Base-by-base conservation (phyloP, 2,113 vertebrate genomes). In the Pomatorhinus ruficollis region DNA sequence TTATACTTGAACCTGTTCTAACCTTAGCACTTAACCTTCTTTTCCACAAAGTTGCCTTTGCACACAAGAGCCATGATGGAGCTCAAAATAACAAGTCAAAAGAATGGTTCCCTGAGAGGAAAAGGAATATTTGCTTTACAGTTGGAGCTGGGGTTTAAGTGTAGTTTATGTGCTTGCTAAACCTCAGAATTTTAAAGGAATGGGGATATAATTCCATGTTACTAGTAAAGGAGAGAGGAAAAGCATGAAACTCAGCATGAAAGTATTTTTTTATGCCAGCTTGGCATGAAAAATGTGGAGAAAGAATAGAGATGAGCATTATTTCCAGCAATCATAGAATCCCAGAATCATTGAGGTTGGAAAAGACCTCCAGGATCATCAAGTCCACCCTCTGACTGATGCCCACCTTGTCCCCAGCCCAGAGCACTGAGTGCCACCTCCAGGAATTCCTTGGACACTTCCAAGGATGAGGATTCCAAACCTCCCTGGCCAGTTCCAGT, bases 1-100 rank as follows among this genome's bases (percentile, higher is more conserved):
- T 96, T 92, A 56, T 66, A 61, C 88, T 93, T 95, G 92, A 96
- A 95, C 92, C 92, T 83, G 63, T 68, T 92, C 87, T 86, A 90
- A 90, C 92, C 95, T 83, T 28, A 92, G 76, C 79, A 95, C 90
- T 97, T 92, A 80, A 83, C 88, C 90, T 96, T 57, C 85, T 81
- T 87, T 76, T 54, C 79, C 68, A 60, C 75, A 47, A 80, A 85
- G 60, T 64, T 95, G 27, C 31, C 64, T 52, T 25, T 47, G 71
- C 85, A n/a, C 15, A 77, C 47, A 91, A 70, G 49, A 66, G 39
- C 42, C n/a, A 35, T 5, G 63, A 54, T 33, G 64, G 47, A 86
- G 35, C 70, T 96, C 70, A 91, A 83, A 91, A 79, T 70, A 87
- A 86, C 47, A 70, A 66, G 33, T 25, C 42, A 54, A 83, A 92